Percentiles rank a stretch among this genome's conserved stretches.
Conservation (phyloP, 2,113 vertebrate genomes). For the Hemicordylus capensis region DNA sequence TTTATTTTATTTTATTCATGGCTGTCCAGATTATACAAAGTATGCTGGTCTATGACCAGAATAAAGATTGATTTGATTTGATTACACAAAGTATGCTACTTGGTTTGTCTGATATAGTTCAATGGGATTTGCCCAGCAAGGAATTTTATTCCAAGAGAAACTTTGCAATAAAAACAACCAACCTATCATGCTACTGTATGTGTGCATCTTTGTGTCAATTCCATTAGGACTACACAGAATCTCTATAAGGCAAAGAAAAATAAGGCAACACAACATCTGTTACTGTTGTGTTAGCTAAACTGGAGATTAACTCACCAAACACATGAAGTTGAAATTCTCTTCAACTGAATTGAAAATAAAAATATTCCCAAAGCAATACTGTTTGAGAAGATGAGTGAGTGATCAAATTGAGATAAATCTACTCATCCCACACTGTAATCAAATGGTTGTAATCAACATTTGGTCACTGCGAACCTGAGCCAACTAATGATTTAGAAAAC, state of each 20-base stretch:
- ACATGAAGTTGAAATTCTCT: not conserved
- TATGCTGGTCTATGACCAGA: too few species aligned
- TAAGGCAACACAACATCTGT: not conserved
- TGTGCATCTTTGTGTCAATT: not conserved
- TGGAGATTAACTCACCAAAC: not conserved
- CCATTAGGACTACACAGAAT: not conserved
- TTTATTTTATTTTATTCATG: too few species aligned
- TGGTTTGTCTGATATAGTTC: not conserved
- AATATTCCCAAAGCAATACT: not conserved
- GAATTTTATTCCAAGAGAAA: not conserved
- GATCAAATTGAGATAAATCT: not conserved
- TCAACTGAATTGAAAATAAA: not conserved
- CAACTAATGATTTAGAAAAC: not conserved
- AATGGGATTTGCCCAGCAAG: not conserved
- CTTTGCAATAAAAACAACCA: not conserved
- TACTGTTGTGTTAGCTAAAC: not conserved
- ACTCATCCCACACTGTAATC: not conserved
- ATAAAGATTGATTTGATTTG: too few species aligned
- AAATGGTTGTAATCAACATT: not conserved
- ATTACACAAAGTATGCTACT: too few species aligned
- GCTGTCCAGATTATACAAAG: too few species aligned
- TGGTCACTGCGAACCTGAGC: not conserved
- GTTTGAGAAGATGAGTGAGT: not conserved
- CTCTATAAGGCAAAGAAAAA: not conserved
- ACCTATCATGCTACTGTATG: too few species aligned